Conservation (phyloP, 1,140 invertebrate species). For the Drosophila lacertosa region DNA sequence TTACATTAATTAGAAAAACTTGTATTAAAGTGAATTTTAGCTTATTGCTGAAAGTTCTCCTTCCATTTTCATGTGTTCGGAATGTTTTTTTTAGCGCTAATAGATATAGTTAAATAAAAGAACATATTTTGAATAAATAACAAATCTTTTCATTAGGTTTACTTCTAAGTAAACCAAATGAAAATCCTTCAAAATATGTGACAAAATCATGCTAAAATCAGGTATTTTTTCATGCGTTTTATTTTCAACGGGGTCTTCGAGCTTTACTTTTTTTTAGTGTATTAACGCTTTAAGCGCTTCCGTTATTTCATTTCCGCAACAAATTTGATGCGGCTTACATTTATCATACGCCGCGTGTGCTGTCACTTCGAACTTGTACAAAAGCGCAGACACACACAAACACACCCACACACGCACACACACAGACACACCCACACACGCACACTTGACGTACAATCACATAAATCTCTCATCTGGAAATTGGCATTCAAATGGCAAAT, state of each 20-base stretch:
- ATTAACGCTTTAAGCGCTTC: slow-evolving; percentile 36
- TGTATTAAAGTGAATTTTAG: not conserved
- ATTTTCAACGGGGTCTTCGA: slow-evolving; percentile 8
- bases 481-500: slow-evolving; percentile 52
- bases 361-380: slow-evolving; percentile 19
- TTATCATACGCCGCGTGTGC: slow-evolving; percentile 66
- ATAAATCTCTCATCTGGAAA: slow-evolving; percentile 39
- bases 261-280: not conserved
- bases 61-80: not conserved
- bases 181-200: not conserved
- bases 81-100: too few species aligned
- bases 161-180: too few species aligned
- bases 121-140: too few species aligned
- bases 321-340: slow-evolving; percentile 63
- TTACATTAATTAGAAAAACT: not conserved
- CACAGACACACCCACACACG: slow-evolving; percentile 6
- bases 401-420: too few species aligned
- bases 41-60: not conserved
- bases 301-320: slow-evolving; percentile 58
- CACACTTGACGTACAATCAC: slow-evolving; percentile 17
- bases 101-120: too few species aligned
- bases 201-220: not conserved
- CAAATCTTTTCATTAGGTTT: too few species aligned
- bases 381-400: not conserved
- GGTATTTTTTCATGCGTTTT: not conserved